Conservation (phyloP, 2,797 vertebrate species). For the Calcarius lapponicus region DNA sequence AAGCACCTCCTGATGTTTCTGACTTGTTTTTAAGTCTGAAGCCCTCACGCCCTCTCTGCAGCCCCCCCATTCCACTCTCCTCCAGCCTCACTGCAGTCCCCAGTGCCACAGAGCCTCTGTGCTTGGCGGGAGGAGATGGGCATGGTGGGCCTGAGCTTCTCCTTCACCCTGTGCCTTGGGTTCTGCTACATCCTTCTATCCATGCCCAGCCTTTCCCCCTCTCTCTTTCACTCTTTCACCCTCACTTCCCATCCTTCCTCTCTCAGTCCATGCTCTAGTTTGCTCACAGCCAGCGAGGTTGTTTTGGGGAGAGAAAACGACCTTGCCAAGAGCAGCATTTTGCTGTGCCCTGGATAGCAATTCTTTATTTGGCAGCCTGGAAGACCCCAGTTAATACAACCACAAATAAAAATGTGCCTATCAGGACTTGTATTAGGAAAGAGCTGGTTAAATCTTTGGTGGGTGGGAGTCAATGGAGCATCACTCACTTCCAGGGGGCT, state of each 20-base stretch:
- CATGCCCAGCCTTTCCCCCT: neutral
- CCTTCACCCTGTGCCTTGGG: neutral
- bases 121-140: neutral
- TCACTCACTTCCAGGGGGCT: neutral
- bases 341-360: neutral
- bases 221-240: neutral
- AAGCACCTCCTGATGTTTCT: neutral
- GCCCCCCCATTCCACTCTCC: too few relatives aligned
- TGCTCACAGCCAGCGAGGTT: neutral
- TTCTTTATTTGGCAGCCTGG: neutral
- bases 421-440: neutral
- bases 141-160: neutral
- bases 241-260: neutral
- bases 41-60: neutral
- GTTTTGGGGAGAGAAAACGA: neutral
- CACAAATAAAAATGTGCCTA: neutral
- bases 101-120: rapidly evolving
- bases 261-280: neutral
- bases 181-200: neutral
- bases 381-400: neutral
- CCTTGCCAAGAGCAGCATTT: neutral
- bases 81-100: neutral
- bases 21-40: neutral
- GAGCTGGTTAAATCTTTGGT: neutral
- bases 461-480: neutral